phyloP scores from a whole-genome alignment of 1,140 invertebrate species.

The Sinella curviseta region DNA sequence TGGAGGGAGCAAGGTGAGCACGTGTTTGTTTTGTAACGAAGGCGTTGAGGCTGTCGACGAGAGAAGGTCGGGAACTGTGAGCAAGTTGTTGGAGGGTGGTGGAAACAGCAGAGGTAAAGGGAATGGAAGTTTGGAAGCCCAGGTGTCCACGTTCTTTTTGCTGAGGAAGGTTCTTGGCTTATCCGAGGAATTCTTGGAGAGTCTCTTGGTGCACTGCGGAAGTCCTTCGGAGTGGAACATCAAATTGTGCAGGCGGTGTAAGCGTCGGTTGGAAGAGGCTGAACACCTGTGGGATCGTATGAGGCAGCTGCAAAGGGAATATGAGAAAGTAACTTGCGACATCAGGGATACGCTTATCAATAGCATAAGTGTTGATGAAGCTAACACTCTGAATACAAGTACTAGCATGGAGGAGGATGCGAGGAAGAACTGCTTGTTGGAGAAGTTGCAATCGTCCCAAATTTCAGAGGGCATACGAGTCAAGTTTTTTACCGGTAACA shows the following conservation, averaged over 20 bases:
- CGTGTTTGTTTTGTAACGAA: no score
- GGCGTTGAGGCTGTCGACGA: no score
- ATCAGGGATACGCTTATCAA: not conserved
- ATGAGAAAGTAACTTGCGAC: not conserved
- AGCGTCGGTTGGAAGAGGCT: not conserved
- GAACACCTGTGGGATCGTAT: not conserved
- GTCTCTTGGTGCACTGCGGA: not conserved
- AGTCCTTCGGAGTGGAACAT: not conserved
- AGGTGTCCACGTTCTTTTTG: not conserved
- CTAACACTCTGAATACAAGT: not conserved
- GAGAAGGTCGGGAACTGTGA: not conserved
- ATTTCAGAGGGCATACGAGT: no score
- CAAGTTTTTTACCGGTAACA: no score
- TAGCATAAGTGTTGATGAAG: not conserved
- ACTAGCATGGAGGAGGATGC: not conserved
- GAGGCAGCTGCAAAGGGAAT: not conserved
- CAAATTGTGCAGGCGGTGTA: not conserved
- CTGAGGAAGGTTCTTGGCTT: not conserved
- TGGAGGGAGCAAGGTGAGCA: no score
- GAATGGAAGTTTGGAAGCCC: not conserved
- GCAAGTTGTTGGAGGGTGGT: not conserved
- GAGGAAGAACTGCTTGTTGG: not conserved
- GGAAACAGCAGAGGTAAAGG: not conserved
- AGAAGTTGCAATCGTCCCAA: no score
- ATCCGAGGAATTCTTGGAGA: not conserved